phyloP scores from a whole-genome alignment of 2,113 vertebrate genomes.

The Mesocricetus auratus region DNA sequence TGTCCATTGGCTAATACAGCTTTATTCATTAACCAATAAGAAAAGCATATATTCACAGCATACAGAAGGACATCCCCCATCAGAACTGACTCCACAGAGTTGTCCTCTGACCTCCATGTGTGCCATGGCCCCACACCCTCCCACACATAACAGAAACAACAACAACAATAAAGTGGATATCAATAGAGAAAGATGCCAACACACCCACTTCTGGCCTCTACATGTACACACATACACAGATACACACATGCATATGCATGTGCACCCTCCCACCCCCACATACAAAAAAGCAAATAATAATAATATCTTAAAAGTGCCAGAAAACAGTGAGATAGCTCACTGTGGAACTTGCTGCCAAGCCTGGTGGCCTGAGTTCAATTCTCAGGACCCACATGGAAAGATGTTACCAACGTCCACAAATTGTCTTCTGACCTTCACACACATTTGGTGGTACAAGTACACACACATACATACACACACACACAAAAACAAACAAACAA shows the following conservation, averaged over 20 bases:
- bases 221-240: not conserved
- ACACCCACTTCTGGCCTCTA: not conserved
- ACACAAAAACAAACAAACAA: not conserved
- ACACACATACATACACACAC: not conserved
- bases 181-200: not conserved
- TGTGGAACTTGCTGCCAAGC: not conserved
- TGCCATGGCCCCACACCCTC: not conserved
- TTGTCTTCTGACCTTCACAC: not conserved
- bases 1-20: no score
- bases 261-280: not conserved
- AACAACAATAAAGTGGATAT: not conserved
- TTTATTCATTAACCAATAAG: no score
- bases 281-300: not conserved
- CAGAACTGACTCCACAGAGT: not conserved
- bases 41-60: no score
- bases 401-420: not conserved
- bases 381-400: not conserved
- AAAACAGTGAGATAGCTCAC: not conserved
- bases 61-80: no score
- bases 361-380: not conserved
- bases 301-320: not conserved
- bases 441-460: not conserved
- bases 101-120: not conserved
- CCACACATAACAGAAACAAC: not conserved
- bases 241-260: not conserved